Evolutionary conservation across 2,113 vertebrate genomes (phyloP).

Genomic region (Oreotrochilus melanogaster): DNA sequence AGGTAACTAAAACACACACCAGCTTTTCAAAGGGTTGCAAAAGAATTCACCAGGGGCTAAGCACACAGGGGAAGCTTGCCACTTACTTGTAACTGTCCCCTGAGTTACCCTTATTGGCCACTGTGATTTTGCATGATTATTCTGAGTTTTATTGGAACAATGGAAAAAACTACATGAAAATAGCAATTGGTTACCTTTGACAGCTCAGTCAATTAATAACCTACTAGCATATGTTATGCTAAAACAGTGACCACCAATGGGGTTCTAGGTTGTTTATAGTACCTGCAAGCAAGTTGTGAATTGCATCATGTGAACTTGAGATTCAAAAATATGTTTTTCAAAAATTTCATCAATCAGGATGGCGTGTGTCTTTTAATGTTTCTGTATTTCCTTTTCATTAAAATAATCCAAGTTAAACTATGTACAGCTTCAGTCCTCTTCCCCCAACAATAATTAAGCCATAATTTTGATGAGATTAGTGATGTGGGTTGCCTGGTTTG

Average conservation of each 20-base stretch:
- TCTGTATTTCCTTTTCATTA: neutral
- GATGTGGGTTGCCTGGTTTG: neutral
- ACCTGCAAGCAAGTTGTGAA: neutral
- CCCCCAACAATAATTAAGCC: neutral
- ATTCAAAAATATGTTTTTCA: neutral
- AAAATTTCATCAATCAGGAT: neutral
- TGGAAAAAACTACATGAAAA: neutral
- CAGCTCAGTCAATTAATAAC: neutral
- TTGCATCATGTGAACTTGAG: neutral
- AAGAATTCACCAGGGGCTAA: neutral
- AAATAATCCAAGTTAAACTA: neutral
- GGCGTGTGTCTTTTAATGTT: neutral
- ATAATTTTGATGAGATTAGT: neutral
- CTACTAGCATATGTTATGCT: neutral
- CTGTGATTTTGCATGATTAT: neutral
- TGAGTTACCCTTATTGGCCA: neutral
- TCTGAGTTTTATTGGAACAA: neutral
- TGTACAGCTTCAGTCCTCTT: neutral
- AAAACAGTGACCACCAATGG: neutral
- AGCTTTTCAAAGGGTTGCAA: neutral
- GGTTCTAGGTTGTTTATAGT: neutral
- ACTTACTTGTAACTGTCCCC: neutral
- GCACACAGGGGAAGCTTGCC: neutral
- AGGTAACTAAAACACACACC: neutral
- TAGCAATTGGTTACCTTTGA: neutral